These are phyloP conservation scores for Brachionichthys hirsutus DNA, from an alignment of 2,113 vertebrate genomes.

Conservation along the genomic window DNA sequence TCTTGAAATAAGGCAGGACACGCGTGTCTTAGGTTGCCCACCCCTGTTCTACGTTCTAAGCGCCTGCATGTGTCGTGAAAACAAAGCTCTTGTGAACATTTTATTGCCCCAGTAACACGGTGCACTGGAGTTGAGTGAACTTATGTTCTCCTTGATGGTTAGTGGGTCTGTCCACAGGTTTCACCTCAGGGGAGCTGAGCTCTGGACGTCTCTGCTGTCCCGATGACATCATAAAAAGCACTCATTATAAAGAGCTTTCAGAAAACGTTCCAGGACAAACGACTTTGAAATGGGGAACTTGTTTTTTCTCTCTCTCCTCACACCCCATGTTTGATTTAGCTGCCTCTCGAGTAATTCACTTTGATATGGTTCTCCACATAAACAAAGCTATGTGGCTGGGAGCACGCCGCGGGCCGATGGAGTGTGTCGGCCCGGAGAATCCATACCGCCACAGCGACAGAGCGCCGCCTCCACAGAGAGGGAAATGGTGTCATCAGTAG, in stretches of 20 bases:
- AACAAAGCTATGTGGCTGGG: slow-evolving; percentile 70
- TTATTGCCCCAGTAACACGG: slow-evolving; percentile 37
- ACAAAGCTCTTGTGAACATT: slow-evolving; percentile 54
- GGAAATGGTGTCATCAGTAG: slow-evolving; percentile 70
- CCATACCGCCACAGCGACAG: slow-evolving; percentile 61
- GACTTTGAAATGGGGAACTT: slow-evolving; percentile 69
- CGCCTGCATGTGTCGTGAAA: slow-evolving; percentile 7
- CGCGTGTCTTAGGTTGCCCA: too few species aligned
- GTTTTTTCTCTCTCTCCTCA: slow-evolving; percentile 51
- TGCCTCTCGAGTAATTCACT: slow-evolving; percentile 68
- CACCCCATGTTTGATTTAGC: slow-evolving; percentile 74
- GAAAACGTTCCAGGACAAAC: slow-evolving; percentile 70
- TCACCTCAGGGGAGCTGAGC: slow-evolving; percentile 59
- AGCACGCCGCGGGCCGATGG: slow-evolving; percentile 67
- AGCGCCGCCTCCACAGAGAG: slow-evolving; percentile 61
- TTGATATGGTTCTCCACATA: slow-evolving; percentile 74
- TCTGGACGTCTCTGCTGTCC: slow-evolving; percentile 42
- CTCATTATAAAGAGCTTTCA: slow-evolving; percentile 64
- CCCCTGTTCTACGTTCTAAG: slow-evolving; percentile 26
- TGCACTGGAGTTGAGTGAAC: slow-evolving; percentile 52
- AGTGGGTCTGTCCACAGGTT: slow-evolving; percentile 55
- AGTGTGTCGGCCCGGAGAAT: slow-evolving; percentile 71
- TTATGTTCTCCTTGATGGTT: slow-evolving; percentile 52
- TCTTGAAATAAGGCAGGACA: too few species aligned
- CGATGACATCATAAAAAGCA: slow-evolving; percentile 68